Evolutionary conservation across 2,888 invertebrate species (phyloP), one percentile per base, ranked within the genome.

Genomic region (Athalia rosae): DNA sequence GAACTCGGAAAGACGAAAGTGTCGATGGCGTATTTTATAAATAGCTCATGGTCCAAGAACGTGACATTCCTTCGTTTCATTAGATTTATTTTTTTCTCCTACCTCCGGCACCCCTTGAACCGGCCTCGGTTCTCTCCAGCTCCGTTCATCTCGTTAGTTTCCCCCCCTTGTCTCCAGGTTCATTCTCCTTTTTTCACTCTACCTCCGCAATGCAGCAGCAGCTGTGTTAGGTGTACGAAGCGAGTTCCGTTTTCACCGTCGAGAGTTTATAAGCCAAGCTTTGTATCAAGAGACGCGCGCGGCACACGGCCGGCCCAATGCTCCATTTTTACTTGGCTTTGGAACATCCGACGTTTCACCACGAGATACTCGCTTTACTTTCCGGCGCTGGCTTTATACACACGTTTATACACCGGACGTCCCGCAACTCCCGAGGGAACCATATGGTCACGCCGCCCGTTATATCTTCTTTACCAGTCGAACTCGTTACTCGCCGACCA

Each of bases 31-130:
- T 47, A 48, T 9, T 77, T 61, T 77, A 77, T 67, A 59, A 67
- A 77, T 77, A 77, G 67, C 59, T 13, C 59, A 77, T 67, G 56
- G 77, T 61, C 77, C 61, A 69, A 77, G 77, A 69, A 77, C 77
- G 61, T 61, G 50, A 69, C 77, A 77, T 77, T 77, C 77, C 67
- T 15, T 41, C 77, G 64, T 77, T 67, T 59, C 77, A 41, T 74
- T 41, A 13, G 62, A 48, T 61, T 28, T 62, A 47, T 74, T 74
- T 74, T 74, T 74, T 74, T 74, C 59, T 74, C 13, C 28, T 28
- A 28, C 28, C 28, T 28, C 2, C 2, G 2, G 28, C 28, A 28
- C 28, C 28, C 28, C 28, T 28, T 28, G 2, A 28, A 28, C 28
- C 28, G 2, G 28, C 28, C 28, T 28, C 28, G 28, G 28, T 61